Base-by-base conservation (phyloP, 2,797 vertebrate genomes). In the Chelidonichthys spinosus region DNA sequence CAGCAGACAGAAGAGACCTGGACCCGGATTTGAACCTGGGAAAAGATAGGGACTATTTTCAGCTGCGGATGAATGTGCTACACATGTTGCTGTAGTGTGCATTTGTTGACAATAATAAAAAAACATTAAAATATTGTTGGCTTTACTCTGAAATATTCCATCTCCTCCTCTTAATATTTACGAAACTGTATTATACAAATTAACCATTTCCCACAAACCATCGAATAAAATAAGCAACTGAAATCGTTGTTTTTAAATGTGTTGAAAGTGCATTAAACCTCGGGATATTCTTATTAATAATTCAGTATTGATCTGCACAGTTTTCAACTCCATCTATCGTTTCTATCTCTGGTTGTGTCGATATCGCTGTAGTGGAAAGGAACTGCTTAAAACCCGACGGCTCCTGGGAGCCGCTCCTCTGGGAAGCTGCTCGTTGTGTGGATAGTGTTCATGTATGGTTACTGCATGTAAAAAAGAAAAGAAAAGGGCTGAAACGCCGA, bases 391-490 rank as follows among this genome's bases (percentile, higher is more conserved):
- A 72, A 43, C 25, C 36, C 36, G 3, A 13, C 46, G 43, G 60
- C 52, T 53, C 63, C 17, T 18, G 63, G 79, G 79, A 83, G 25
- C 35, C 14, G 2, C 53, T 85, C 81, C 81, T 62, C 14, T 65
- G 78, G 70, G 71, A 76, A 7, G 40, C 36, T 70, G 73, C 54
- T 78, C 3, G 36, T 42, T 74, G 43, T 79, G 75, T 55, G 60
- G 60, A 44, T 75, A 52, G 63, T 64, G 64, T 54, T 82, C 36
- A 42, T 70, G 64, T 75, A 54, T 62, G 81, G 82, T 86, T 79
- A 81, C 59, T 43, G 44, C 74, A 77, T 88, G 87, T 88, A 76
- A 66, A 69, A 80, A 74, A 66, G 63, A 86, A 69, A 53, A 79
- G 64, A 69, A 80, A 74, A 64, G 63, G 74, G 58, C 68, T 74